Evolutionary conservation across 2,888 invertebrate species (phyloP).

Genomic region (Drosophila lutescens): DNA sequence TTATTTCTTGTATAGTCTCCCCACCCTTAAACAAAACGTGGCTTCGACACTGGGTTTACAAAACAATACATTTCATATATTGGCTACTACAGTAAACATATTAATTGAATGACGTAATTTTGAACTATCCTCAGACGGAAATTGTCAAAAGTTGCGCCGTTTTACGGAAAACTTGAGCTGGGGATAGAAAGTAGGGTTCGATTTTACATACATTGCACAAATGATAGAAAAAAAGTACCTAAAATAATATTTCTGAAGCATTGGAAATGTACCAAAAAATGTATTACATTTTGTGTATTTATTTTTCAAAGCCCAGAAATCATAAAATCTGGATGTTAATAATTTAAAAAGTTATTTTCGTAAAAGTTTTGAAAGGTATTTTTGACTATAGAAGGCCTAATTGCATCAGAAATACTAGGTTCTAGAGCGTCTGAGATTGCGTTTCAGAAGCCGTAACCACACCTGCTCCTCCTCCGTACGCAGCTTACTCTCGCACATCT

Average conservation of each 20-base stretch:
- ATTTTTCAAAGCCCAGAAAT: no score
- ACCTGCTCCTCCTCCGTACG: slow-evolving; percentile 70
- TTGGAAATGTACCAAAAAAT: neutral
- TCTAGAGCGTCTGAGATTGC: neutral
- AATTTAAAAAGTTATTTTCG: neutral
- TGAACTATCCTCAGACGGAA: neutral
- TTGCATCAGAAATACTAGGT: slow-evolving; percentile 1
- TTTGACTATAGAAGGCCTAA: no score
- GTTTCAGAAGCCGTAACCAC: neutral
- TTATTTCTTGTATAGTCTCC: no score
- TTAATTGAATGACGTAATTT: neutral
- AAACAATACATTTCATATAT: neutral
- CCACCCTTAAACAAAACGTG: no score
- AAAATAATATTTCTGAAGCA: neutral
- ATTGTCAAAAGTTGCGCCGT: slow-evolving; percentile 49
- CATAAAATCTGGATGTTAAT: neutral
- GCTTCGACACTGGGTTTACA: no score
- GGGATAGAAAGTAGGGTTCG: neutral
- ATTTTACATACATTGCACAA: no score
- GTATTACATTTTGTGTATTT: no score
- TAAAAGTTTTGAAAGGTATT: neutral
- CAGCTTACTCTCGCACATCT: slow-evolving; percentile 37
- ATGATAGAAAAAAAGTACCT: no score
- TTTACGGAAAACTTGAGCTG: slow-evolving; percentile 44
- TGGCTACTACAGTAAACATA: neutral